These are phyloP conservation scores for Anarhynchus alexandrinus DNA, from an alignment of 2,113 vertebrate species.

Conservation along the genomic window DNA sequence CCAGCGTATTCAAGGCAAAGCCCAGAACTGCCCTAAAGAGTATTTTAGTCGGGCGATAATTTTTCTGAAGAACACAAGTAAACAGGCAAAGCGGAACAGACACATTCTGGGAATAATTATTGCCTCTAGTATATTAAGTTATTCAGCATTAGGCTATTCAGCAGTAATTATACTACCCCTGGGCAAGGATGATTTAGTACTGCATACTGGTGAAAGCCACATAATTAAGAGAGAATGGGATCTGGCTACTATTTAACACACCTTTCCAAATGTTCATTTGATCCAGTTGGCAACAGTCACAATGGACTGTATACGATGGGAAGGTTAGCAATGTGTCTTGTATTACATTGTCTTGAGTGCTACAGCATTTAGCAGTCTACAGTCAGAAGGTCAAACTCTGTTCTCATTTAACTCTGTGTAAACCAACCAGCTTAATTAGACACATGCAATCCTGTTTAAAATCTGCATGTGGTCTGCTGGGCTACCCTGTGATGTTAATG, in stretches of 20 bases:
- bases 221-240: constrained; percentile 41
- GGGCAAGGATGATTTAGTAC: constrained; percentile 54
- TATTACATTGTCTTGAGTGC: neutral
- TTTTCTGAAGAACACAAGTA: constrained; percentile 49
- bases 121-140: constrained; percentile 42
- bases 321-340: neutral
- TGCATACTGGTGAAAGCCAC: neutral
- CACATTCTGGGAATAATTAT: constrained; percentile 45
- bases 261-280: constrained; percentile 51
- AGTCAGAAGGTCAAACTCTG: neutral
- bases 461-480: neutral
- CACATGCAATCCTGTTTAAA: neutral
- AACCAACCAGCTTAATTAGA: neutral
- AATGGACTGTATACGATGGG: neutral
- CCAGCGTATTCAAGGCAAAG: constrained; percentile 1
- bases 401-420: neutral
- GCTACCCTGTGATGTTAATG: neutral
- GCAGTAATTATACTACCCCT: constrained; percentile 54
- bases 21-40: neutral
- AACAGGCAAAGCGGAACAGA: constrained; percentile 32
- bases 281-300: constrained; percentile 11
- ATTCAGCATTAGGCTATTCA: constrained; percentile 37
- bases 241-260: constrained; percentile 33
- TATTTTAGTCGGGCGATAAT: constrained; percentile 25
- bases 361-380: neutral